Evolutionary conservation across 2,888 invertebrate species (phyloP).

Genomic region (Lucinisca nassula): DNA sequence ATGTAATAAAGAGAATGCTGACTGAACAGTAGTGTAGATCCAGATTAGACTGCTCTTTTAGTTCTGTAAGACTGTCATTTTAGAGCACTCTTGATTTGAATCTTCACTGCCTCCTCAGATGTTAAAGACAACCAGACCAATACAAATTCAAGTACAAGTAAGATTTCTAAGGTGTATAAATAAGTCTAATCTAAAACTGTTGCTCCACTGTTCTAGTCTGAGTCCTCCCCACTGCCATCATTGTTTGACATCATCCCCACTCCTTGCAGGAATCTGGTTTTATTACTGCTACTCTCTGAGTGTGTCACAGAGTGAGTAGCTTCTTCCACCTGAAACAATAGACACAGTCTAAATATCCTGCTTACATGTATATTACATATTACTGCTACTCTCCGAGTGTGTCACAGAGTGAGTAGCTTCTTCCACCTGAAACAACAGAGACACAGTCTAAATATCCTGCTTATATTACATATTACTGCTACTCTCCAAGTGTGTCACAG

Average conservation of each 20-base stretch:
- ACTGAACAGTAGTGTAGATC: too few relatives aligned
- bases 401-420: constrained; percentile 86
- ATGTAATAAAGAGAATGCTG: too few relatives aligned
- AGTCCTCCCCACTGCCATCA: constrained; percentile 80
- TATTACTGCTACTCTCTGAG: constrained; percentile 81
- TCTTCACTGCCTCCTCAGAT: too few relatives aligned
- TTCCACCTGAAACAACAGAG: constrained; percentile 83
- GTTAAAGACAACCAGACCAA: too few relatives aligned
- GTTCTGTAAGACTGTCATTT: too few relatives aligned
- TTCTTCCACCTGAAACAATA: constrained; percentile 84
- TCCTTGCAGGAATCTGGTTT: constrained; percentile 80
- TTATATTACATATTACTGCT: too few relatives aligned
- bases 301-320: constrained; percentile 87
- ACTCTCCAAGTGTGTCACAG: constrained; percentile 86
- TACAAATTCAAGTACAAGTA: background rate
- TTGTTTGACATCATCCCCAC: constrained; percentile 73
- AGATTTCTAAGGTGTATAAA: background rate
- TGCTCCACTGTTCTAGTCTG: constrained; percentile 68
- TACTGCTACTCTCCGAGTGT: constrained; percentile 83
- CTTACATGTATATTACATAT: too few relatives aligned
- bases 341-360: too few relatives aligned
- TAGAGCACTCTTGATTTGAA: too few relatives aligned
- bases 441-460: too few relatives aligned
- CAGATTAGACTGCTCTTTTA: too few relatives aligned
- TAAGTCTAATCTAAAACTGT: background rate